Conservation (phyloP, 2,888 invertebrate species). For the Drosophila ustulata region DNA sequence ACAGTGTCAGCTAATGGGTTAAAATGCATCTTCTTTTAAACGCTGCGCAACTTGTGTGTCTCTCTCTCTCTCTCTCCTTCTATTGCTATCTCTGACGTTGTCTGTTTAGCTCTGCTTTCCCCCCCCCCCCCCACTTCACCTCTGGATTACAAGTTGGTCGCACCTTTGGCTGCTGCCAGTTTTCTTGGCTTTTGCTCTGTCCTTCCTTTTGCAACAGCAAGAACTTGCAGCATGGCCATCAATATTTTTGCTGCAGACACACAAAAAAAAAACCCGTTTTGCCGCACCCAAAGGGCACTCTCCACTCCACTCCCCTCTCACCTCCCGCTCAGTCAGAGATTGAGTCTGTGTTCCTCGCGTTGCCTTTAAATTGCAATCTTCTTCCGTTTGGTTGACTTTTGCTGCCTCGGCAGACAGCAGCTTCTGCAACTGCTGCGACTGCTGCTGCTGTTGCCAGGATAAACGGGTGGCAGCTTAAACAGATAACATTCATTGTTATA, state of each 20-base stretch:
- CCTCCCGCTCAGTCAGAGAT: background rate
- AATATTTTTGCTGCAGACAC: constrained; percentile 61
- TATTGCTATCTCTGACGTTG: background rate
- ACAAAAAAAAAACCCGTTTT: constrained; percentile 55
- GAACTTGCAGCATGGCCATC: constrained; percentile 70
- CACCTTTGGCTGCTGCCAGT: constrained; percentile 46
- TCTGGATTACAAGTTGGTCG: constrained; percentile 35
- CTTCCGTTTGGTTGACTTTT: constrained; percentile 79
- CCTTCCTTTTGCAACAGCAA: constrained; percentile 3
- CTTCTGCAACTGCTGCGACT: constrained; percentile 23
- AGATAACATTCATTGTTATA: constrained; percentile 79
- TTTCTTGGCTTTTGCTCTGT: constrained; percentile 52
- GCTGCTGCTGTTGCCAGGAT: constrained; percentile 55
- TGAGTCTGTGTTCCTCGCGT: constrained; percentile 8
- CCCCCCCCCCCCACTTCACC: background rate
- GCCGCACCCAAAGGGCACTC: constrained; percentile 60
- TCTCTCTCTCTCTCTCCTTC: background rate
- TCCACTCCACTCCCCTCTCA: too few relatives aligned
- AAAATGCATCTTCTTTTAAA: constrained; percentile 41
- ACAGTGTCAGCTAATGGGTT: constrained; percentile 44
- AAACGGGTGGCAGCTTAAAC: constrained; percentile 76
- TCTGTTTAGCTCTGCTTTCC: background rate
- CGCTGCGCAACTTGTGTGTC: constrained; percentile 16
- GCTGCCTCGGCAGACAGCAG: constrained; percentile 64
- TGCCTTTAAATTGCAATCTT: constrained; percentile 75